Evolutionary conservation across 1,140 invertebrate species (phyloP).

Genomic region (Lepeophtheirus salmonis): DNA sequence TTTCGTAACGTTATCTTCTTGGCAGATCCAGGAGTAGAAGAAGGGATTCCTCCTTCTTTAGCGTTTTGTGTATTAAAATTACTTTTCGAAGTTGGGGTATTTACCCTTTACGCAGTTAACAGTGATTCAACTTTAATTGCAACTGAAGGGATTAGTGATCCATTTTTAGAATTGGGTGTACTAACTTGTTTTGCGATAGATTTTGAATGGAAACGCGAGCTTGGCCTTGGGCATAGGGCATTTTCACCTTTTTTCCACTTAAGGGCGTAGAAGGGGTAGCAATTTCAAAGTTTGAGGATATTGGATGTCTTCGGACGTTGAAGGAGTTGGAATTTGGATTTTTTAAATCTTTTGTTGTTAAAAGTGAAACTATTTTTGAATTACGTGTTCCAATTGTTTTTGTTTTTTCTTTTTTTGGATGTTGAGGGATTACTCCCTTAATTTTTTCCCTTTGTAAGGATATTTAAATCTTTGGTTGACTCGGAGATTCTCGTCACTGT

Average conservation of each 20-base stretch:
- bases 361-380: background rate
- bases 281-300: background rate
- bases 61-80: background rate
- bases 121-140: no score
- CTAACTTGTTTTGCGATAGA: background rate
- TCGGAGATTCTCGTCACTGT: constrained; percentile 47
- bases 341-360: background rate
- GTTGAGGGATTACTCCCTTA: no score
- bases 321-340: background rate
- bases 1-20: background rate
- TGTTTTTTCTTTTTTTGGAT: no score
- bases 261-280: background rate
- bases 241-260: background rate
- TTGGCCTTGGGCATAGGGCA: background rate
- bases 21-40: background rate
- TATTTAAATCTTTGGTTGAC: constrained; percentile 48
- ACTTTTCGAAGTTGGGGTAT: background rate
- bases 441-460: no score
- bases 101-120: background rate
- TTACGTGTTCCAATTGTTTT: background rate
- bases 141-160: no score
- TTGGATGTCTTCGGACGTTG: background rate
- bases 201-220: background rate
- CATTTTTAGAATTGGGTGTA: background rate
- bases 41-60: background rate